A percentile compares a stretch with the other conserved stretches of the same genome.
phyloP scores from a whole-genome alignment of 2,888 invertebrate species.

The Lucinisca nassula region DNA sequence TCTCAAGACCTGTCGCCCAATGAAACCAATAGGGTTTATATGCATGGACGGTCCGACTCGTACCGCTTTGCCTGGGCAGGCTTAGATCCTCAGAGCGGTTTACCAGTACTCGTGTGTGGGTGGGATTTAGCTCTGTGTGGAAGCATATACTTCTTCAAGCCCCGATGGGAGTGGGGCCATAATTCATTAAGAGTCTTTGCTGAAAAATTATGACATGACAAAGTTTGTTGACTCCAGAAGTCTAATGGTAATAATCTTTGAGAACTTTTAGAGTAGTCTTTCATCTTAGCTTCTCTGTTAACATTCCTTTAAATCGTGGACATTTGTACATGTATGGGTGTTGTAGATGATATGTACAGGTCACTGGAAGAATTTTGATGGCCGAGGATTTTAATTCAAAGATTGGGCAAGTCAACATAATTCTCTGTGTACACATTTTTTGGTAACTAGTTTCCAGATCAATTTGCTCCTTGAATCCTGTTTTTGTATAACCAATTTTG shows the following conservation, averaged over 20 bases:
- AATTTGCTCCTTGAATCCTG: conserved; percentile 12
- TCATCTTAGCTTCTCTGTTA: neutral
- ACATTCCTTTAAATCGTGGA: neutral
- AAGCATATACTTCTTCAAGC: too few relatives aligned
- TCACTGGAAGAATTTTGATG: conserved; percentile 1
- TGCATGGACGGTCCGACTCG: too few relatives aligned
- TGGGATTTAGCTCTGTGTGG: too few relatives aligned
- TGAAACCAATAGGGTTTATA: too few relatives aligned
- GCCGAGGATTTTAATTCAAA: conserved; percentile 11
- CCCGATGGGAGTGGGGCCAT: too few relatives aligned
- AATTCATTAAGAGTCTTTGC: too few relatives aligned
- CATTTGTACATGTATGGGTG: conserved; percentile 7
- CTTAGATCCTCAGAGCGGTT: too few relatives aligned
- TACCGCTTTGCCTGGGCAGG: too few relatives aligned
- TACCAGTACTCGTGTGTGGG: too few relatives aligned
- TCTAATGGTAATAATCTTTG: neutral
- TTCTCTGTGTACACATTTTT: conserved; percentile 66
- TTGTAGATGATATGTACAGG: neutral
- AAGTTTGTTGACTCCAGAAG: neutral
- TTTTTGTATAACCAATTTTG: neutral
- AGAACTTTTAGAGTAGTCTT: neutral
- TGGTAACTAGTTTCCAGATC: conserved; percentile 34
- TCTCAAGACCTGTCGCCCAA: too few relatives aligned
- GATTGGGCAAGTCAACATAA: conserved; percentile 14
- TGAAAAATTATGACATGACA: too few relatives aligned